Base-by-base conservation (phyloP, 1,140 invertebrate species). In the Trachymyrmex cornetzi region DNA sequence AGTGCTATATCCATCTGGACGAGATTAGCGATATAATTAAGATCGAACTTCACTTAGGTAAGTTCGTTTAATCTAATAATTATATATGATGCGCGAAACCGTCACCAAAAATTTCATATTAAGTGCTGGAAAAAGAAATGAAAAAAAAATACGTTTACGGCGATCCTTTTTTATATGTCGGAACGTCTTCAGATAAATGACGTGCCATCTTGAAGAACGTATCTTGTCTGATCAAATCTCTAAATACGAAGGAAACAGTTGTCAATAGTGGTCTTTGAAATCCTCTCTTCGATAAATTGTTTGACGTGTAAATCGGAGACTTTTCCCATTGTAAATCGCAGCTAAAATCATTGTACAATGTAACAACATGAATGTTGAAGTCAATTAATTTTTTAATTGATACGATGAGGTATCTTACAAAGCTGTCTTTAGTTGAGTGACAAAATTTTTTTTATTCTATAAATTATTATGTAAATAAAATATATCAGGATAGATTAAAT, bases 291-390 rank as follows among this genome's bases (percentile, higher is more conserved):
- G 24, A 22, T 34, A 61, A 48, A 63, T 63, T n/a, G 7, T 61
- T 34, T 16, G 9, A 34, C 7, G 48, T 34, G 11, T 85, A 91
- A n/a, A 12, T 74, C 4, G 57, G 44, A 0, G 87, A 57, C 16
- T 50, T 74, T 0, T 27, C 44, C 87, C 81, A 90, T 19, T 86
- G 11, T 16, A 80, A 12, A 61, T 38, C 5, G 44, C 89, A 90
- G 44, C 90, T 90, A 55, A 77, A 74, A 82, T 5, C 24, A 66
- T 30, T 72, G 22, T 57, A 53, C 30, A 2, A 22, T 74, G 9
- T 63, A 74, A 67, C 11, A 4, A 16, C 77, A 69, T 22, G 30
- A n/a, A 88, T 27, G 19, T 69, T 6, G 19, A 34, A 44, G 55
- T 48, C 4, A 74, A 3, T 4, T 14, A 67, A 6, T 30, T 71